Conservation (phyloP, 2,888 invertebrate species). For the Dusona sp. region DNA sequence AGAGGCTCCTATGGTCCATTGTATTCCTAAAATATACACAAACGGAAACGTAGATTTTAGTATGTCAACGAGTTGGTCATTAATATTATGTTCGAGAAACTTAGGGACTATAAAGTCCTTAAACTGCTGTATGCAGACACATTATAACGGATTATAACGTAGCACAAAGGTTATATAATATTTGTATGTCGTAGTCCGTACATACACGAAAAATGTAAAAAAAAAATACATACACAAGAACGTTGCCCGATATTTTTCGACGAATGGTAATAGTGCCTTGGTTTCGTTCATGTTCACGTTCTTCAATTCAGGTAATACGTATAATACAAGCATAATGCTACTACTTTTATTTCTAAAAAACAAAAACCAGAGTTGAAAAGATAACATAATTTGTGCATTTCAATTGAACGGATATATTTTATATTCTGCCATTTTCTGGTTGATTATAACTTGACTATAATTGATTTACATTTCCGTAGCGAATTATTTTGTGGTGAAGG, state of each 20-base stretch:
- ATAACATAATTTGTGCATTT: background rate
- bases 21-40: conserved; percentile 67
- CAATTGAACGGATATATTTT: background rate
- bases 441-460: background rate
- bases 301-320: conserved; percentile 25
- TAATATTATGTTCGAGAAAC: conserved; percentile 66
- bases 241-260: conserved; percentile 54
- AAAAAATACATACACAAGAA: conserved; percentile 32
- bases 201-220: conserved; percentile 70
- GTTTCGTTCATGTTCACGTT: conserved; percentile 45
- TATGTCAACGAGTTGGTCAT: conserved; percentile 63
- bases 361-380: background rate
- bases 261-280: conserved; percentile 43
- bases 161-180: conserved; percentile 78
- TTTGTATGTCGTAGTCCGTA: conserved; percentile 80
- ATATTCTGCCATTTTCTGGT: background rate
- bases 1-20: conserved; percentile 68
- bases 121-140: no score
- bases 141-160: conserved; percentile 74
- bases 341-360: conserved; percentile 9
- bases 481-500: background rate
- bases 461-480: background rate
- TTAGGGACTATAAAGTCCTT: conserved; percentile 72
- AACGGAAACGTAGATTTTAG: conserved; percentile 68
- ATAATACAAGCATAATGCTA: conserved; percentile 13